These are phyloP conservation scores for Busseola fusca DNA, from an alignment of 2,888 invertebrate species.

Conservation along the genomic window DNA sequence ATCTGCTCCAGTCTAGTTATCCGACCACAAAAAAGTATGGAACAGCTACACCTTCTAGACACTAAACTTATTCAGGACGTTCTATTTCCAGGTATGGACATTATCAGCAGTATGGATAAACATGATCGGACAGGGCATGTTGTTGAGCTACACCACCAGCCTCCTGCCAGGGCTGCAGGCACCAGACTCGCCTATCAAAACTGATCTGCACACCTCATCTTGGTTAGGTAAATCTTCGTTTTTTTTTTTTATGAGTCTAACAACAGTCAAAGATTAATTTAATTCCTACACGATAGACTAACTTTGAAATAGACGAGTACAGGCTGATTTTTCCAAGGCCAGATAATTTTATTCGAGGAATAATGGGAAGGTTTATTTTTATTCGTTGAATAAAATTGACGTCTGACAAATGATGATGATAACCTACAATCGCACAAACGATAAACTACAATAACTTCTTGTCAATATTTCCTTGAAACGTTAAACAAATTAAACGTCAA, in stretches of 20 bases:
- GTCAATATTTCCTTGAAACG: too few species aligned
- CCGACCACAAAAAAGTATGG: not conserved
- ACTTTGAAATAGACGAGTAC: not conserved
- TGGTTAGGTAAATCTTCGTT: conserved; percentile 68
- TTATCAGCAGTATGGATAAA: conserved; percentile 71
- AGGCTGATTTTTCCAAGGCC: too few species aligned
- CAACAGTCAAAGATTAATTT: not conserved
- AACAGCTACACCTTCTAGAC: not conserved
- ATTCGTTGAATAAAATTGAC: too few species aligned
- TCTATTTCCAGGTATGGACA: conserved; percentile 71
- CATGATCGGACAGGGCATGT: conserved; percentile 75
- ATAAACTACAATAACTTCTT: too few species aligned
- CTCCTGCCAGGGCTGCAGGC: conserved; percentile 69
- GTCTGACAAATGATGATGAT: too few species aligned
- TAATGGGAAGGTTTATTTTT: too few species aligned
- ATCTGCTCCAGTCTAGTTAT: not conserved
- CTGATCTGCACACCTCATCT: conserved; percentile 70
- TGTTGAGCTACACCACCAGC: conserved; percentile 72
- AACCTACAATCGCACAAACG: too few species aligned
- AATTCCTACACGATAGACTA: not conserved
- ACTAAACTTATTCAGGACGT: conserved; percentile 2
- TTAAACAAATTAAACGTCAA: too few species aligned
- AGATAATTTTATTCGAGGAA: too few species aligned
- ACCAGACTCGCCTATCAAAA: conserved; percentile 67
- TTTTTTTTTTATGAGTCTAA: not conserved